These are phyloP conservation scores for Mus spretus DNA, from an alignment of 2,797 vertebrate genomes.

Conservation along the genomic window DNA sequence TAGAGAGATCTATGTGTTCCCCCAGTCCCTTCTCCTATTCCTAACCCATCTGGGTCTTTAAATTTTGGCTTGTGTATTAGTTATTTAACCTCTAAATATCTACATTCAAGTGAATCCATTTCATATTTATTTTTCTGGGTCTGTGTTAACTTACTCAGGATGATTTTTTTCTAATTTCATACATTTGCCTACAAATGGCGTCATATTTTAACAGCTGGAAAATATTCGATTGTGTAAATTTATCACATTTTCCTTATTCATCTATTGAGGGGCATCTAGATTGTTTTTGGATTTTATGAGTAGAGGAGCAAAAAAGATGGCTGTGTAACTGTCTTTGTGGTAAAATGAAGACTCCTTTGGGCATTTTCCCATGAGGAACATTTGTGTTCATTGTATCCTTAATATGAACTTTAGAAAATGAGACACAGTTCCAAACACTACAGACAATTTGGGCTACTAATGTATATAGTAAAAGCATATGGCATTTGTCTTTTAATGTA, in stretches of 20 bases:
- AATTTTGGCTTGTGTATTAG: background rate
- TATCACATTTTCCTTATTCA: background rate
- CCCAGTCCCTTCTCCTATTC: too few species aligned
- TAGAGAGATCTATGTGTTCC: too few species aligned
- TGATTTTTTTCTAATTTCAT: background rate
- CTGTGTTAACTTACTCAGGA: background rate
- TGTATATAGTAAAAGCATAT: conserved; percentile 29
- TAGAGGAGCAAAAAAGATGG: background rate
- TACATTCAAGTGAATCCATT: background rate
- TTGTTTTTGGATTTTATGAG: background rate
- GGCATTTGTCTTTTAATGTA: conserved; percentile 22
- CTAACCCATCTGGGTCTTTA: too few species aligned
- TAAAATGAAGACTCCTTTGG: background rate
- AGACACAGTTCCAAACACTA: background rate
- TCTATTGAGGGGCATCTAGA: background rate
- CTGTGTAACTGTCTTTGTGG: background rate
- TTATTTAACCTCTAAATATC: background rate
- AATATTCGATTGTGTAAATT: background rate
- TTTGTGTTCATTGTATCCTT: background rate
- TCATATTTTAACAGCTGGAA: background rate
- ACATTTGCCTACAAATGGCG: background rate
- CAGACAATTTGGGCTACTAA: background rate
- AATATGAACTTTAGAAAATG: conserved; percentile 24
- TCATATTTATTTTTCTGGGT: background rate
- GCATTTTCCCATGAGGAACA: background rate